Conservation (phyloP, 2,113 vertebrate genomes). For the Alosa alosa region DNA sequence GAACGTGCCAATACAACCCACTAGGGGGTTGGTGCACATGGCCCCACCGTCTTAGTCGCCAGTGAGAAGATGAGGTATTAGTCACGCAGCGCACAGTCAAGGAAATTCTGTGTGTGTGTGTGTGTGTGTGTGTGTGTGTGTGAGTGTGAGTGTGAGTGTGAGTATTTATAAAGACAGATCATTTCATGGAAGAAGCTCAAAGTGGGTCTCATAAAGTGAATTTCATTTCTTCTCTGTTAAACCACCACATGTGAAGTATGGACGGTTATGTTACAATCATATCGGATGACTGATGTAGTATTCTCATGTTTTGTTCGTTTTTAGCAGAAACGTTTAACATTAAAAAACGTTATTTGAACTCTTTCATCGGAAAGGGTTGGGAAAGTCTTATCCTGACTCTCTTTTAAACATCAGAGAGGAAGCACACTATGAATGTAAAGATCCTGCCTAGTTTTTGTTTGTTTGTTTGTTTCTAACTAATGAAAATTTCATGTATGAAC, state of each 20-base stretch:
- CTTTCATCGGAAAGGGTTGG: conserved; percentile 27
- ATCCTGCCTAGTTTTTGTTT: conserved; percentile 63
- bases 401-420: conserved; percentile 51
- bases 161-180: neutral
- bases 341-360: conserved; percentile 23
- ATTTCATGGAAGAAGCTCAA: neutral
- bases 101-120: conserved; percentile 23
- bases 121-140: neutral
- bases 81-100: neutral
- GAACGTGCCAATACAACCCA: neutral
- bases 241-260: neutral
- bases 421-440: conserved; percentile 74
- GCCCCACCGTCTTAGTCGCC: neutral
- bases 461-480: conserved; percentile 33
- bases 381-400: conserved; percentile 55
- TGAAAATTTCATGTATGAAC: neutral
- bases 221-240: neutral
- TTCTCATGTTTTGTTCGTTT: conserved; percentile 26
- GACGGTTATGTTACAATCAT: conserved; percentile 40
- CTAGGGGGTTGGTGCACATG: neutral
- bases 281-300: conserved; percentile 41
- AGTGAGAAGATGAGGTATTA: neutral
- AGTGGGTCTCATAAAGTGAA: neutral
- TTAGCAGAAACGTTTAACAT: conserved; percentile 29
- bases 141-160: neutral